These are phyloP conservation scores for Drosophila funebris DNA, from an alignment of 1,140 invertebrate species.

Conservation along the genomic window DNA sequence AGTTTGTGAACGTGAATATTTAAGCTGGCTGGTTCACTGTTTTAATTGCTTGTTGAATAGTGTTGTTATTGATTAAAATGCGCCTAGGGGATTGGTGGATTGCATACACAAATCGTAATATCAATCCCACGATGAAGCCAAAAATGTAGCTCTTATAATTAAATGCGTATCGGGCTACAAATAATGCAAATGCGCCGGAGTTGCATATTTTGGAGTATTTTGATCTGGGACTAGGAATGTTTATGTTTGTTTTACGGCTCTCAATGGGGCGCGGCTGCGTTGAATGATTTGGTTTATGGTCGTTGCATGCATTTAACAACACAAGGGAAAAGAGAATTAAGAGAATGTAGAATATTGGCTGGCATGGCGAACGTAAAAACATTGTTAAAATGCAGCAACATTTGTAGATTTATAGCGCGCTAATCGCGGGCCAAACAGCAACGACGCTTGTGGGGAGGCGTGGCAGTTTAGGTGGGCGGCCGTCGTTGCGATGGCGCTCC, in stretches of 20 bases:
- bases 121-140: conserved; percentile 23
- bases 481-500: conserved; percentile 39
- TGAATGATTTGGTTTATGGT: conserved; percentile 76
- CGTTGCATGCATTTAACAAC: conserved; percentile 74
- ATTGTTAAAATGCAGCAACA: conserved; percentile 79
- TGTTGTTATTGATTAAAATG: conserved; percentile 16
- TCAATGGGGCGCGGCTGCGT: conserved; percentile 59
- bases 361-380: conserved; percentile 56
- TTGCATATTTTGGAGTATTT: conserved; percentile 67
- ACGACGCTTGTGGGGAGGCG: conserved; percentile 12
- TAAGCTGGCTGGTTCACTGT: background rate
- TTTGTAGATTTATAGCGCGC: conserved; percentile 80
- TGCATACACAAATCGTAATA: conserved; percentile 1
- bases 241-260: conserved; percentile 51
- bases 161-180: conserved; percentile 74
- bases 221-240: conserved; percentile 23
- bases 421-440: conserved; percentile 77
- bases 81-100: background rate
- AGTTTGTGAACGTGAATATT: background rate
- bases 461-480: conserved; percentile 37
- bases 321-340: conserved; percentile 21
- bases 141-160: conserved; percentile 58
- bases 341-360: conserved; percentile 40
- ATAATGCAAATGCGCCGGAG: conserved; percentile 75
- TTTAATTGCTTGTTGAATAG: background rate